Percentiles rank a stretch among this genome's conserved stretches.
Evolutionary conservation across 2,888 invertebrate species (phyloP).

Genomic region (Acleris laterana): DNA sequence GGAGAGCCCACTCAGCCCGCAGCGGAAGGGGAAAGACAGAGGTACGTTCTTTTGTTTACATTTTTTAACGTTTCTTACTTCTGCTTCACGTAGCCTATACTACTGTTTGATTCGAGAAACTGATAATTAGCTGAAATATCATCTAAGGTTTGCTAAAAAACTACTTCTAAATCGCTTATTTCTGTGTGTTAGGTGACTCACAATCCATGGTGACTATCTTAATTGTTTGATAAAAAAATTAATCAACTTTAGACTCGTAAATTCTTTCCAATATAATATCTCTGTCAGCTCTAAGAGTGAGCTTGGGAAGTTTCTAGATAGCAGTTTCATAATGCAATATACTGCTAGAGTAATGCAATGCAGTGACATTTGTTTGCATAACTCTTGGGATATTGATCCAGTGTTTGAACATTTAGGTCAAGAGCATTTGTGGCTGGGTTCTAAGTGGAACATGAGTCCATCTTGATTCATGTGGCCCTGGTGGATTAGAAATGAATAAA

Average conservation of each 20-base stretch:
- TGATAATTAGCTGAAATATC: neutral
- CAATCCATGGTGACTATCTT: too few relatives aligned
- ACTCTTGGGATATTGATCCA: conserved; percentile 41
- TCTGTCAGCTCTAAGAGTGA: neutral
- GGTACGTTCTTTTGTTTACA: conserved; percentile 69
- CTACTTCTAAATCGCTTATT: neutral
- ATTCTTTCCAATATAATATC: too few relatives aligned
- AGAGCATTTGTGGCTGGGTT: conserved; percentile 29
- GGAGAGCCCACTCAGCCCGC: conserved; percentile 54
- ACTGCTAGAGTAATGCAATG: conserved; percentile 23
- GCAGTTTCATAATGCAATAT: conserved; percentile 24
- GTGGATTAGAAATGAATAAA: neutral
- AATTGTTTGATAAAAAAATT: conserved; percentile 4
- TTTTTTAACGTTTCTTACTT: conserved; percentile 40
- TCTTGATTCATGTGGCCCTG: conserved; percentile 3
- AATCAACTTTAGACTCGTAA: neutral
- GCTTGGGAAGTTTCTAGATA: conserved; percentile 28
- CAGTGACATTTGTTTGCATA: conserved; percentile 34
- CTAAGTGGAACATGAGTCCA: conserved; percentile 19
- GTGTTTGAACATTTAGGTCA: conserved; percentile 39
- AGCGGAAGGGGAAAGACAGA: conserved; percentile 72
- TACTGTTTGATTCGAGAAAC: neutral
- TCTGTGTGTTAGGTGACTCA: too few relatives aligned
- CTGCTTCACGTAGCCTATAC: neutral
- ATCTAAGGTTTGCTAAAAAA: neutral